A percentile compares a stretch with the other conserved stretches of the same genome.
These are phyloP conservation scores for Dendrocopos noguchii DNA, from an alignment of 2,113 vertebrate species.

Conservation along the genomic window DNA sequence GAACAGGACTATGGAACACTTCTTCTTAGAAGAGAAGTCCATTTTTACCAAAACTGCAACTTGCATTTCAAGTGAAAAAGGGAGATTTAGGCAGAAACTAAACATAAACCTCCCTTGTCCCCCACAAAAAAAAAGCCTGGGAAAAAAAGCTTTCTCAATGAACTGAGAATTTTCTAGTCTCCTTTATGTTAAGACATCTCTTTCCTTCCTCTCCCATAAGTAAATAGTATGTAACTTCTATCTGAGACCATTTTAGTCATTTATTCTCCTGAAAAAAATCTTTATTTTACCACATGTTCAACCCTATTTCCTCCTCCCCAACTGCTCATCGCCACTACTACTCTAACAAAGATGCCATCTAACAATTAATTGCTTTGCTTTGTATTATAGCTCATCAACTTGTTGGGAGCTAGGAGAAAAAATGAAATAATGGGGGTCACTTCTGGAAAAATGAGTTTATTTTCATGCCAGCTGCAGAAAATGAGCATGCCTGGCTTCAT, in stretches of 20 bases:
- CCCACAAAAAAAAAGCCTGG: neutral
- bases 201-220: neutral
- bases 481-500: slow-evolving; percentile 71
- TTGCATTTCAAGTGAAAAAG: neutral
- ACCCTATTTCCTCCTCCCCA: slow-evolving; percentile 45
- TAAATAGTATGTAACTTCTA: neutral
- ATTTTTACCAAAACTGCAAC: neutral
- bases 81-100: neutral
- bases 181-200: neutral
- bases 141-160: neutral
- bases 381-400: slow-evolving; percentile 76
- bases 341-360: slow-evolving; percentile 63
- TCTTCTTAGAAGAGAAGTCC: neutral
- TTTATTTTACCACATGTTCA: slow-evolving; percentile 43
- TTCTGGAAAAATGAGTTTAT: slow-evolving; percentile 81
- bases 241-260: neutral
- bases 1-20: neutral
- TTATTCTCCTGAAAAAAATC: slow-evolving; percentile 30
- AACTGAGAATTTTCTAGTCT: neutral
- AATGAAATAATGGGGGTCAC: slow-evolving; percentile 81
- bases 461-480: slow-evolving; percentile 80
- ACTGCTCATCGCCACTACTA: slow-evolving; percentile 61
- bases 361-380: slow-evolving; percentile 74
- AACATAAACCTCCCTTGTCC: neutral
- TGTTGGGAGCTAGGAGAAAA: slow-evolving; percentile 70